phyloP scores from a whole-genome alignment of 2,888 invertebrate genomes.

The Anticlea derivata region DNA sequence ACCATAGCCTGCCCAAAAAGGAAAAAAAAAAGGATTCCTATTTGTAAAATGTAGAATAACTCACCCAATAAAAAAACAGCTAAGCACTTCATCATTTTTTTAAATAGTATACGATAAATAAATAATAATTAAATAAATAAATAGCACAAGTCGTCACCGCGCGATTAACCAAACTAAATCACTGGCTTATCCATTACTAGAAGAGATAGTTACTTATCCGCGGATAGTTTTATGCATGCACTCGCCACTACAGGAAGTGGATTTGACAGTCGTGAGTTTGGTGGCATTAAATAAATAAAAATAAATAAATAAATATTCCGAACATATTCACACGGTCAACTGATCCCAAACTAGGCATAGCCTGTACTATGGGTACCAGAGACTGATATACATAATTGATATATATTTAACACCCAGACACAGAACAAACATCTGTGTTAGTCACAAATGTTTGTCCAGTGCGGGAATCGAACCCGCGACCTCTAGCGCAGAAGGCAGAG shows the following conservation, averaged over 20 bases:
- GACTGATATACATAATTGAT: too few species aligned
- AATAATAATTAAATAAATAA: slow-evolving; percentile 41
- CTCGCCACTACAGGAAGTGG: slow-evolving; percentile 2
- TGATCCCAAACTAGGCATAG: too few species aligned
- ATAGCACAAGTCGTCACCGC: slow-evolving; percentile 46
- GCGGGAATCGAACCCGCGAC: too few species aligned
- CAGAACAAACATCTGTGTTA: too few species aligned
- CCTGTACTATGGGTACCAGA: too few species aligned
- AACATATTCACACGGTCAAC: too few species aligned
- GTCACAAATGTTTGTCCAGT: too few species aligned
- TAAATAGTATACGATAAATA: slow-evolving; percentile 24
- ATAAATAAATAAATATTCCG: too few species aligned
- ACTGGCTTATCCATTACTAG: slow-evolving; percentile 59
- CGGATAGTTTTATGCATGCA: slow-evolving; percentile 42
- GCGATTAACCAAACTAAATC: slow-evolving; percentile 58
- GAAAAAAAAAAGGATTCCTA: too few species aligned
- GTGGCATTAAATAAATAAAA: slow-evolving; percentile 1
- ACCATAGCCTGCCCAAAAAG: too few species aligned
- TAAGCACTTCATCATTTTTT: slow-evolving; percentile 55
- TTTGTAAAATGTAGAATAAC: slow-evolving; percentile 35
- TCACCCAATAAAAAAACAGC: slow-evolving; percentile 55
- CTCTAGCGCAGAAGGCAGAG: too few species aligned
- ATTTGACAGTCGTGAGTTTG: slow-evolving; percentile 7
- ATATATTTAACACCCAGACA: too few species aligned
- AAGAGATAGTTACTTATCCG: slow-evolving; percentile 57